Evolutionary conservation across 2,113 vertebrate genomes (phyloP).

Genomic region (Procavia capensis): DNA sequence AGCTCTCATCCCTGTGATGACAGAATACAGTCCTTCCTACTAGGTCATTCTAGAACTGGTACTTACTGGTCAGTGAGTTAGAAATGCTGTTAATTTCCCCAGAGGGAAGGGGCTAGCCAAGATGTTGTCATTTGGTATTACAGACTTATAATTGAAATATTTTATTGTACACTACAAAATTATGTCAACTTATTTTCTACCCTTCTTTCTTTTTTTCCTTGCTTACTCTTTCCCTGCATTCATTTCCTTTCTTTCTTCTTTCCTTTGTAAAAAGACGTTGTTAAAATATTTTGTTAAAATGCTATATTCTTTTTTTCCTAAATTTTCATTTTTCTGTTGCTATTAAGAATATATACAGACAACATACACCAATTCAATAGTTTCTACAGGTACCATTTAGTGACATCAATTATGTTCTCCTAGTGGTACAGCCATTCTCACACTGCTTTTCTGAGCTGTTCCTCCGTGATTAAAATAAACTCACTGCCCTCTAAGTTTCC

Average conservation of each 20-base stretch:
- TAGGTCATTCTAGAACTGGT: slow-evolving; percentile 16
- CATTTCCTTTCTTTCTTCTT: not conserved
- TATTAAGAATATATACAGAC: too few relatives aligned
- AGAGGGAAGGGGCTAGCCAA: not conserved
- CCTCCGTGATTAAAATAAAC: too few relatives aligned
- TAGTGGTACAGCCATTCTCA: too few relatives aligned
- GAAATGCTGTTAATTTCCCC: not conserved
- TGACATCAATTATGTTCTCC: too few relatives aligned
- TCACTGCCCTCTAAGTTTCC: too few relatives aligned
- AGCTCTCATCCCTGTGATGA: not conserved
- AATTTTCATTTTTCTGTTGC: too few relatives aligned
- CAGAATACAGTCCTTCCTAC: not conserved
- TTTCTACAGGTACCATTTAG: too few relatives aligned
- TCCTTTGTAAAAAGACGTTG: slow-evolving; percentile 14
- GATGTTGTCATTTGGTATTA: not conserved
- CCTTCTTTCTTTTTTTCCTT: not conserved
- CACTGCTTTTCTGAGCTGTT: too few relatives aligned
- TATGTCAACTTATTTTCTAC: not conserved
- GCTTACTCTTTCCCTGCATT: not conserved
- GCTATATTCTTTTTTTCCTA: too few relatives aligned
- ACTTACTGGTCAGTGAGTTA: not conserved
- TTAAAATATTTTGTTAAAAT: slow-evolving; percentile 14
- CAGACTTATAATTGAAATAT: slow-evolving; percentile 30
- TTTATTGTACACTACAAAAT: not conserved
- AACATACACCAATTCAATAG: too few relatives aligned